Evolutionary conservation across 2,113 vertebrate genomes (phyloP), one percentile per base, ranked within the genome.

Genomic region (Lamprotornis superbus): DNA sequence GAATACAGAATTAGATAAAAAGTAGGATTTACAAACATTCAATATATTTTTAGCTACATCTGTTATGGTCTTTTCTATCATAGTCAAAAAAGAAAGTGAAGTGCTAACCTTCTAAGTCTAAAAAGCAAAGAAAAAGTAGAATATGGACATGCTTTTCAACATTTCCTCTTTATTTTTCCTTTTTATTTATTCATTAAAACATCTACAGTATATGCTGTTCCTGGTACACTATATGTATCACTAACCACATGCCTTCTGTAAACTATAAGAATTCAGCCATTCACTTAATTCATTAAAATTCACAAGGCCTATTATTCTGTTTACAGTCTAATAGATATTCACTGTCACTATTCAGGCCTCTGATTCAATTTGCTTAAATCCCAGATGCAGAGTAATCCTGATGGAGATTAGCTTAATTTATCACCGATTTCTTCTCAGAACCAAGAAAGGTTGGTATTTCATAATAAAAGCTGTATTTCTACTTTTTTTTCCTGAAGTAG

Each of bases 351-450:
- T 97, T 96, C 97, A 98, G 94, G 92, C 94, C 97, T 97, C 97
- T 98, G 97, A 98, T 98, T 98, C 97, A 98, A 98, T 98, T 98
- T 98, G 97, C 97, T 95, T 98, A 98, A 98, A 98, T 97, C 97
- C 97, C 97, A 97, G 91, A 95, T 96, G 97, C 93, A 97, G 95
- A 98, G 97, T 97, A 98, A 98, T 98, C 97, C 97, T 96, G 97
- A 98, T 93, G 95, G 98, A 98, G 98, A 98, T 98, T 98, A 98
- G 94, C 75, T 96, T 98, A 98, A 98, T 98, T 98, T 98, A 98
- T 98, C 97, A 98, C 97, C 97, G 96, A 97, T 98, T 98, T 97
- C 95, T 96, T 90, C 86, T 87, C 81, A 94, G 94, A 96, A 97
- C 39, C 61, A 96, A 95, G 95, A 96, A 95, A 94, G 77, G 74